Percentiles rank a stretch among this genome's conserved stretches.
Conservation (phyloP, 2,113 vertebrate genomes). For the Pseudorectes ferrugineus region DNA sequence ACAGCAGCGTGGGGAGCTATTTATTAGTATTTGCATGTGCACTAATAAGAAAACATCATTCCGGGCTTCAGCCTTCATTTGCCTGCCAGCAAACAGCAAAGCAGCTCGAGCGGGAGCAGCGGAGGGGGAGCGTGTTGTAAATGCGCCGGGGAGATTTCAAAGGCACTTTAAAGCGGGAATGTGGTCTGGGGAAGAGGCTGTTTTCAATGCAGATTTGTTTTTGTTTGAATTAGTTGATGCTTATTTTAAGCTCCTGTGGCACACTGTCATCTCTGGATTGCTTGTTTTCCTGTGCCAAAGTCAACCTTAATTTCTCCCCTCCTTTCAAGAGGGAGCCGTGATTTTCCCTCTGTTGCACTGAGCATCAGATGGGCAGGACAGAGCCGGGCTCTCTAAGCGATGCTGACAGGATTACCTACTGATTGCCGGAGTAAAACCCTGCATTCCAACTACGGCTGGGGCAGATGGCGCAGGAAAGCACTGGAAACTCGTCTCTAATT, state of each 20-base stretch:
- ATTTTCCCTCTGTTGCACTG: constrained; percentile 32
- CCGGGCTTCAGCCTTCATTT: constrained; percentile 21
- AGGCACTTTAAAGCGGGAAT: constrained; percentile 43
- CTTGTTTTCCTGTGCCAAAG: constrained; percentile 50
- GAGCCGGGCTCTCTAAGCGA: not conserved
- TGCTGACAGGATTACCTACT: not conserved
- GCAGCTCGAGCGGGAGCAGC: not conserved
- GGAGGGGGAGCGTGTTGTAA: constrained; percentile 2
- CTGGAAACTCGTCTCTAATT: not conserved
- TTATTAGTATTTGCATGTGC: not conserved
- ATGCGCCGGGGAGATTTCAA: constrained; percentile 33
- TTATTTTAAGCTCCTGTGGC: constrained; percentile 53
- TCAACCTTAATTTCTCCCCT: constrained; percentile 33
- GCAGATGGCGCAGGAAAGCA: not conserved
- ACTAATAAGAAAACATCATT: not conserved
- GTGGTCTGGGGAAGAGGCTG: constrained; percentile 25
- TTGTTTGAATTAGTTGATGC: constrained; percentile 56
- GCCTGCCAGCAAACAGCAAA: not conserved
- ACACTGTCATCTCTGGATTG: constrained; percentile 37
- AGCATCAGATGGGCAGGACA: constrained; percentile 42
- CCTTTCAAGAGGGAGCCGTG: constrained; percentile 36
- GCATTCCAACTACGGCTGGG: not conserved
- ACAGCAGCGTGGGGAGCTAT: not conserved
- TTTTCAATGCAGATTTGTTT: constrained; percentile 52
- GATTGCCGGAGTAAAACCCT: not conserved